Evolutionary conservation across 2,888 invertebrate species (phyloP), one percentile per base, ranked within the genome.

Genomic region (Eristalinus sepulchralis): DNA sequence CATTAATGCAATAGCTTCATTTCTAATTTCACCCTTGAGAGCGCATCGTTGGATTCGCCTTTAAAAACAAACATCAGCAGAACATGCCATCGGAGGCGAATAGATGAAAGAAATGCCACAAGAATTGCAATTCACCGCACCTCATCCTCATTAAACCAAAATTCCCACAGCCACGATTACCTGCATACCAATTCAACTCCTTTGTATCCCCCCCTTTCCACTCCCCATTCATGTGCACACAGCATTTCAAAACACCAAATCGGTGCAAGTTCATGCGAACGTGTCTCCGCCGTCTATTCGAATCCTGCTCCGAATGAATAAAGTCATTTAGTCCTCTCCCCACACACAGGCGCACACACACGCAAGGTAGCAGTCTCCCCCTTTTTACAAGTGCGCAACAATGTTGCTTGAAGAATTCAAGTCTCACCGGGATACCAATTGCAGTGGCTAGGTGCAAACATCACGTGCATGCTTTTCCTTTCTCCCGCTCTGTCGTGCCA

Each of bases 401-500:
- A 64, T 70, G 78, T 78, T 78, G 83, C 73, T 62, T 70, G 22
- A 53, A 4, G 59, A 68, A 70, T 73, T 63, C 73, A 53, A 57
- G 47, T 47, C 78, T 67, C 10, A 6, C 3, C 9, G 24, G 31
- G 47, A 47, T 17, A 17, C 17, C 17, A 47, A 17, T 27, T 33
- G 17, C 47, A 17, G n/a, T 34, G 34, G 4, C 47, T 47, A 83
- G 83, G 72, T 68, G 83, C 83, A 47, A 83, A 78, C 78, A 73
- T 83, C 83, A 83, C 83, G 77, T 78, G 77, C 72, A 78, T 36
- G 62, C n/a, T 31, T 34, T 59, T 47, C 47, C 47, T 47, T n/a
- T 17, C 27, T 27, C 27, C 27, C 27, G 27, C 17, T 17, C 47
- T 68, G 66, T 73, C 83, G 72, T 83, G 78, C 72, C 59, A 63